Evolutionary conservation across 2,888 invertebrate genomes (phyloP), one percentile per base, ranked within the genome.

Genomic region (Fabriciana adippe): DNA sequence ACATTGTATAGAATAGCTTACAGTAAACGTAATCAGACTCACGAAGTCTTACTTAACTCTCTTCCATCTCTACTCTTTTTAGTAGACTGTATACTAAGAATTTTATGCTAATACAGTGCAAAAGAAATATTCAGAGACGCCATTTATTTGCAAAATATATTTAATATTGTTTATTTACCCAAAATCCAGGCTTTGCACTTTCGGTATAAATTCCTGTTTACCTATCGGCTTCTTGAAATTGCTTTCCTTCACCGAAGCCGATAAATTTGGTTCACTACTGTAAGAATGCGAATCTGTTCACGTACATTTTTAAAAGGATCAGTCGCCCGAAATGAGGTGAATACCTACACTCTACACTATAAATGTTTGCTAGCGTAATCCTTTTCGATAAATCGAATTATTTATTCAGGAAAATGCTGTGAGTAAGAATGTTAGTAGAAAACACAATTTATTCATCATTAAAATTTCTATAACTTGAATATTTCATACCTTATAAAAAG

Each of bases 231-330:
- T 64, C 66, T 67, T 65, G 57, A 72, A 70, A 72, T 68, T 70
- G 66, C 70, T 70, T 63, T 72, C 66, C 66, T 67, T 62, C 69
- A 53, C 55, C 26, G 59, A 64, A 66, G 56, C 61, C 66, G 65
- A 72, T 72, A 72, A 72, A 70, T 68, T 67, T 62, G 64, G 66
- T 70, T 70, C 68, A 67, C 70, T 67, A 62, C 56, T 21, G 62
- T 57, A 55, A 63, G 59, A 68, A 59, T 70, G 62, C 51, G 63
- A 68, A 68, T 70, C 59, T 67, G 61, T 66, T 66, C 66, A 55
- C 61, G 61, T 70, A 67, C 64, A 68, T 66, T 70, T 72, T 72
- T 72, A 68, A 72, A 70, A 59, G 65, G 68, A 56, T 66, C 64
- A 67, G 41, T 64, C 50, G 55, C 45, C 31, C 50, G 31, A 61